Base-by-base conservation (phyloP, 2,797 vertebrate species). In the Falco peregrinus region DNA sequence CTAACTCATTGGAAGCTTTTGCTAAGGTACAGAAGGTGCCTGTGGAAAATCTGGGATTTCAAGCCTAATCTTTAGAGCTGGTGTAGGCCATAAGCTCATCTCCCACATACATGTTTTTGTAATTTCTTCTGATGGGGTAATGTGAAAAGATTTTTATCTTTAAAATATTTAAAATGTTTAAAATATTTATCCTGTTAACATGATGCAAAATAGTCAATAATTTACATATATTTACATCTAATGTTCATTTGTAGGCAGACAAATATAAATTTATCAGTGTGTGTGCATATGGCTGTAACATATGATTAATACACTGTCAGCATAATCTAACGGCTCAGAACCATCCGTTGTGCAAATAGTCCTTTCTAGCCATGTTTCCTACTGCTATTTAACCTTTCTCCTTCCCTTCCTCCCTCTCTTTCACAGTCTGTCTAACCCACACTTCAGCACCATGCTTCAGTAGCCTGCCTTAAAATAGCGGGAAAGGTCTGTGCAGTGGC, bases 201-300 rank as follows among this genome's bases (percentile, higher is more conserved):
- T 67, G 90, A 91, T 97, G 87, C 78, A 95, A 95, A 96, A 91
- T 93, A 77, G 91, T 95, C 93, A 95, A 96, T 95, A 96, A 96
- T 97, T 97, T 97, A 94, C 93, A 97, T 96, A 90, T 97, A 97
- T 97, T 97, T 97, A 96, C 94, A 97, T 96, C 89, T 96, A 96
- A 93, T 93, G 91, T 96, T 96, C 95, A 96, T 96, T 96, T 97
- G 91, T 96, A 96, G 95, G 93, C 94, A 96, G 93, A 95, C 94
- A 95, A 95, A 93, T 96, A 96, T 89, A 96, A 96, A 96, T 95
- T 91, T 96, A 97, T 94, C 96, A 95, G 57, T 93, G 53, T 93
- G 96, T 90, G 95, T 97, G 96, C 96, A 97, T 97, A 96, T 97
- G 96, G 96, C 96, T 96, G 87, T 96, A 97, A 96, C 95, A 97